Evolutionary conservation across 2,888 invertebrate genomes (phyloP).

Genomic region (Graphium colonna): DNA sequence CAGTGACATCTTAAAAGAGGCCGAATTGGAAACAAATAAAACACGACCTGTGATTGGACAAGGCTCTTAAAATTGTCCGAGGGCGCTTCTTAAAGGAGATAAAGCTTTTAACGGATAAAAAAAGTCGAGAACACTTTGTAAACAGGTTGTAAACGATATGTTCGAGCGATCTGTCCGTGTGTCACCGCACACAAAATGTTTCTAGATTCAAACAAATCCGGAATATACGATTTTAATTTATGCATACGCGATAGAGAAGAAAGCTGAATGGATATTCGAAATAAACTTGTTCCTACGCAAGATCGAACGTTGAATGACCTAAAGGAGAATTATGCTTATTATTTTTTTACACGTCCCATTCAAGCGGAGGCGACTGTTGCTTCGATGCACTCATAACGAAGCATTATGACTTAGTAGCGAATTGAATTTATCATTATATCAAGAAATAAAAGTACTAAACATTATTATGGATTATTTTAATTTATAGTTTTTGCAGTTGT

Average conservation of each 20-base stretch:
- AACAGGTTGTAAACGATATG: constrained; percentile 70
- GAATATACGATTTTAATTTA: neutral
- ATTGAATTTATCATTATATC: no score
- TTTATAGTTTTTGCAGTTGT: no score
- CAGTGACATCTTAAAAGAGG: constrained; percentile 37
- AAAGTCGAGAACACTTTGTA: constrained; percentile 59
- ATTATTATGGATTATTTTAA: no score
- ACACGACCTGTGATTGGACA: constrained; percentile 42
- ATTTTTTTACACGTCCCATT: no score
- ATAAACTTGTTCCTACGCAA: neutral
- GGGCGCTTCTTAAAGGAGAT: constrained; percentile 64
- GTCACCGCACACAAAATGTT: neutral
- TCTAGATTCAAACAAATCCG: neutral
- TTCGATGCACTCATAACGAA: no score
- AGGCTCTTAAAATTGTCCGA: constrained; percentile 64
- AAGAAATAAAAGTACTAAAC: no score
- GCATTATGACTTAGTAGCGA: no score
- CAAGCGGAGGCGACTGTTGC: no score
- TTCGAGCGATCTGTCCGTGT: constrained; percentile 2
- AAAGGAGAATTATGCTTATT: neutral
- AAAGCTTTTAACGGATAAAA: constrained; percentile 58
- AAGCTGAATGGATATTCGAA: neutral
- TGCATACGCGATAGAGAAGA: neutral
- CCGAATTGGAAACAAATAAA: constrained; percentile 39
- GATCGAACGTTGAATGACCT: neutral